Base-by-base conservation (phyloP, 1,140 invertebrate species). In the Bombus waltoni region DNA sequence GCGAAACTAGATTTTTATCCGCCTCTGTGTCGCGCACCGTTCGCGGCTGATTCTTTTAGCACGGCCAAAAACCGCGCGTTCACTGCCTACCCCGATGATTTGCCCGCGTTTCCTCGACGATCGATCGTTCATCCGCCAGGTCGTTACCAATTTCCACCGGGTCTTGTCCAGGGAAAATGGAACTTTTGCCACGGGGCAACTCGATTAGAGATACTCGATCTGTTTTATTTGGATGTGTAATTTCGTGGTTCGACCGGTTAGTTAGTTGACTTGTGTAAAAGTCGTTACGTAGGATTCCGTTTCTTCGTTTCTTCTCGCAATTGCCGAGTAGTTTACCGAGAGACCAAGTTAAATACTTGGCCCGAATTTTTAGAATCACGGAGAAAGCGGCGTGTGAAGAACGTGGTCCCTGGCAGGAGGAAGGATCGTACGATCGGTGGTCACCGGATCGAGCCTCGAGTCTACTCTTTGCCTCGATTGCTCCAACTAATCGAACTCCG, bases 1-100 rank as follows among this genome's bases (percentile, higher is more conserved):
- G 59, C 73, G 81, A 85, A 85, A 85, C 76, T 77, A 85, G 53
- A 85, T 85, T 85, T 85, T 35, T 72, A 18, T 1, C 25, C 53
- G 40, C 40, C 66, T 59, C n/a, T 79, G 22, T 59, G n/a, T 32
- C 40, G 35, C 4, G n/a, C 25, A 42, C 65, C 35, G 79, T 42
- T 57, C 38, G 9, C 66, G 4, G 42, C 9, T 70, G 65, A 84
- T 79, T 80, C 83, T 72, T 59, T 80, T 72, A 72, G 28, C 65
- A 3, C 40, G 28, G 28, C 9, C n/a, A 57, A 83, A 83, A 83
- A 70, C 47, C 65, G 75, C 40, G 28, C 71, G 40, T 47, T 53
- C 72, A 10, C 32, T 4, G 47, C 10, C n/a, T 68, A 15, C 62
- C 70, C 44, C 79, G 47, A 62, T 42, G 47, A 72, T 72, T 72